Evolutionary conservation across 2,113 vertebrate genomes (phyloP).

Genomic region (Siphamia tubifer): DNA sequence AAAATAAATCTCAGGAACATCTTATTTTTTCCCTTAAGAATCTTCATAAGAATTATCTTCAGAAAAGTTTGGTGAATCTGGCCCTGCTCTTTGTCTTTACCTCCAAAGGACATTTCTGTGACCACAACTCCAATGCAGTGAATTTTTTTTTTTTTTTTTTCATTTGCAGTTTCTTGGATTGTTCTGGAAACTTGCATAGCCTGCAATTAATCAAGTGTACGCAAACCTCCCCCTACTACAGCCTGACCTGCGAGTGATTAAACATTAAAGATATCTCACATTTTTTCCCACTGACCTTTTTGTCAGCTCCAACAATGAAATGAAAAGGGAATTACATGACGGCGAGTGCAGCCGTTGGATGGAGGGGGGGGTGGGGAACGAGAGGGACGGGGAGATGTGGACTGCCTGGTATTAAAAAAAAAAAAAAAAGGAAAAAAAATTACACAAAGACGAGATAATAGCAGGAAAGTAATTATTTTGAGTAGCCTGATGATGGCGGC

Average conservation of each 20-base stretch:
- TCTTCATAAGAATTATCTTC: too few species aligned
- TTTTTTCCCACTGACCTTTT: slow-evolving; percentile 48
- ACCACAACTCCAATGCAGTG: slow-evolving; percentile 1
- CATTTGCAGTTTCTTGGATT: slow-evolving; percentile 41
- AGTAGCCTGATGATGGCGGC: slow-evolving; percentile 62
- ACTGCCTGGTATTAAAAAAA: not conserved
- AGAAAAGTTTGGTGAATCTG: too few species aligned
- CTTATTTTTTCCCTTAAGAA: too few species aligned
- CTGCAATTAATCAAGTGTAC: slow-evolving; percentile 71
- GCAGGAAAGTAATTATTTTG: slow-evolving; percentile 64
- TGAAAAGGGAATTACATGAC: slow-evolving; percentile 56
- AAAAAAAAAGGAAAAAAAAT: not conserved
- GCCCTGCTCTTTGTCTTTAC: slow-evolving; percentile 48
- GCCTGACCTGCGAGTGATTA: slow-evolving; percentile 60
- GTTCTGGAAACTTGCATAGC: slow-evolving; percentile 35
- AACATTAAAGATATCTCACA: slow-evolving; percentile 56
- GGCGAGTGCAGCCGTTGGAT: slow-evolving; percentile 19
- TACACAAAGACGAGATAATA: slow-evolving; percentile 46
- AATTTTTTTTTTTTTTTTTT: slow-evolving; percentile 49
- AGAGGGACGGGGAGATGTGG: not conserved
- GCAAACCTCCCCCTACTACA: slow-evolving; percentile 20
- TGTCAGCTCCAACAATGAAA: slow-evolving; percentile 52
- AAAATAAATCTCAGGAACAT: too few species aligned
- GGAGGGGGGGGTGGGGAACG: too few species aligned
- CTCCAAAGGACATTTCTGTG: slow-evolving; percentile 27